phyloP scores from a whole-genome alignment of 2,888 invertebrate genomes.

The Leptinotarsa juncta region DNA sequence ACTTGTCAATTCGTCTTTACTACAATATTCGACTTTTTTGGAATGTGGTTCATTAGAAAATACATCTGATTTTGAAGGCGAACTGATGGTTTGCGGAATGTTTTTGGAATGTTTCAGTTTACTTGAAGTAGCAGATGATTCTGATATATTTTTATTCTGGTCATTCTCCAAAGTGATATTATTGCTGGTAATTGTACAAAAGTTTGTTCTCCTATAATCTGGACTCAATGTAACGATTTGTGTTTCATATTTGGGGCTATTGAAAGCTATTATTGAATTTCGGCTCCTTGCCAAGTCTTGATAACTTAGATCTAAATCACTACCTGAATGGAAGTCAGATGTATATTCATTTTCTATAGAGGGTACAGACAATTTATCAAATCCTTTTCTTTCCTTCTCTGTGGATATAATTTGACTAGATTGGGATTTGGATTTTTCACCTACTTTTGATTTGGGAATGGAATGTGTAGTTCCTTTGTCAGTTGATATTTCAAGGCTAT shows the following conservation, averaged over 20 bases:
- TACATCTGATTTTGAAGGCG: background rate
- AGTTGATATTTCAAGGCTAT: background rate
- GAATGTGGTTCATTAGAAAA: constrained; percentile 8
- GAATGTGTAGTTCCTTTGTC: background rate
- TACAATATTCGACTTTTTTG: background rate
- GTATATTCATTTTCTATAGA: constrained; percentile 29
- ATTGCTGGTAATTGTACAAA: background rate
- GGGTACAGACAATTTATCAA: constrained; percentile 4
- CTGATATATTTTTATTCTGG: background rate
- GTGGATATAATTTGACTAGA: background rate
- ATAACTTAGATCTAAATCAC: constrained; percentile 22
- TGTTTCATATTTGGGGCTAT: constrained; percentile 33
- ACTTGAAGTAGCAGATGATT: background rate
- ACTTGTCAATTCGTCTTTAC: background rate
- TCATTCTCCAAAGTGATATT: background rate
- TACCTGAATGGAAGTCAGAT: constrained; percentile 40
- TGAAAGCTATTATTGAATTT: constrained; percentile 36
- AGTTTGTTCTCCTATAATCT: constrained; percentile 3
- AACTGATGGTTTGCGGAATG: constrained; percentile 22
- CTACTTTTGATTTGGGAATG: constrained; percentile 7
- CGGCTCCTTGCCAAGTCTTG: constrained; percentile 32
- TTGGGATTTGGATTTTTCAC: background rate
- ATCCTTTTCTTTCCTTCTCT: background rate
- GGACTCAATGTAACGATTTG: constrained; percentile 21
- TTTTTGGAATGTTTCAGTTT: constrained; percentile 21